Evolutionary conservation across 2,797 vertebrate genomes (phyloP).

Genomic region (Dromococcyx pavoninus): DNA sequence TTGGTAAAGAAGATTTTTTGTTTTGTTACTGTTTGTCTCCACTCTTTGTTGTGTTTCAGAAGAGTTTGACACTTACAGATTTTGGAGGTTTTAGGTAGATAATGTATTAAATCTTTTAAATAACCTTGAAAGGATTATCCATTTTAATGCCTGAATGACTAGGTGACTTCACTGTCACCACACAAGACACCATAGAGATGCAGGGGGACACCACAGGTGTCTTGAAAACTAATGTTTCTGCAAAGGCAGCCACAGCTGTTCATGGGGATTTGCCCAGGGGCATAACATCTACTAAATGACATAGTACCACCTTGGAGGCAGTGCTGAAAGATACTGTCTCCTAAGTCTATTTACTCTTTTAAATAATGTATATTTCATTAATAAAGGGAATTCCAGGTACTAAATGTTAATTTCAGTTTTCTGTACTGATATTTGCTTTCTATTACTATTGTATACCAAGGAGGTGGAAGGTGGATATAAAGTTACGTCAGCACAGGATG

Average conservation of each 20-base stretch:
- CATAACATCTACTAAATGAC: not conserved
- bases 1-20: not conserved
- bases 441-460: not conserved
- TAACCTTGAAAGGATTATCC: not conserved
- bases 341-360: not conserved
- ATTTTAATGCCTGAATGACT: not conserved
- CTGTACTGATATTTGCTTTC: not conserved
- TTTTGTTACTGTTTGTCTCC: not conserved
- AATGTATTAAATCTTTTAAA: not conserved
- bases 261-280: not conserved
- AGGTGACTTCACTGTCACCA: not conserved
- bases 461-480: not conserved
- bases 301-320: not conserved
- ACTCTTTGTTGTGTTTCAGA: not conserved
- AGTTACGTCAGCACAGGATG: not conserved
- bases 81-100: not conserved
- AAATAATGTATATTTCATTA: not conserved
- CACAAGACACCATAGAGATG: not conserved
- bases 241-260: not conserved
- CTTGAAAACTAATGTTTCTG: not conserved
- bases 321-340: not conserved
- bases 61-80: not conserved
- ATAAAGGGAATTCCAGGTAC: not conserved
- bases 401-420: not conserved
- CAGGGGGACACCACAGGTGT: not conserved